Evolutionary conservation across 2,113 vertebrate species (phyloP), one percentile per base, ranked within the genome.

Genomic region (Calonectris borealis): DNA sequence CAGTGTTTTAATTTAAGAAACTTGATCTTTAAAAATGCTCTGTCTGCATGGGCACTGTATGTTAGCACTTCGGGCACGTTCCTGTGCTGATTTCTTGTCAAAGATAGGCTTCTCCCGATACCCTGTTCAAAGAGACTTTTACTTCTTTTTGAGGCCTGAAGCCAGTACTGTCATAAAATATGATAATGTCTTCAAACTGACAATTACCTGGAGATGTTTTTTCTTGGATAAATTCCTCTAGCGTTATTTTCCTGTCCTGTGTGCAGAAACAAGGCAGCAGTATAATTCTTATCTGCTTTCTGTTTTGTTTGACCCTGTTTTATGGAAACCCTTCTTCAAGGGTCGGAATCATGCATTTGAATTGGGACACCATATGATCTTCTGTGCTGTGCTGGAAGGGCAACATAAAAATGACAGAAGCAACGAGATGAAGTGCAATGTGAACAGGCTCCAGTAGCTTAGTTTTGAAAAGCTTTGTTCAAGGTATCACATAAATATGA

Each of bases 381-480:
- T 57, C 69, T 94, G 64, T 11, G 22, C 68, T 72, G n/a, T 64
- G 42, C 88, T 58, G 31, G 58, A 80, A 73, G 87, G 85, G 44
- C 38, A 72, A 44, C 66, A 55, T 96, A 94, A 96, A 95, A 91
- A 70, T 92, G 93, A 88, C 71, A 96, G 73, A 85, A 95, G 48
- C 76, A 65, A 13, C 0, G 2, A 94, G 93, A 86, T 75, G 83
- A 94, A 88, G 79, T 82, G 46, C 83, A 44, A 20, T 16, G 48
- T 80, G 86, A 94, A 90, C 66, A 62, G 49, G 52, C 83, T 94
- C 72, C 60, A 52, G 54, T 15, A 80, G 62, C 66, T 94, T 83
- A 61, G 55, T 77, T 89, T 89, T 79, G 77, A 84, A 93, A 94
- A 80, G 78, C 81, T 95, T 91, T 94, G 71, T 95, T 87, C 62